These are phyloP conservation scores for Agonopterix heracliana DNA, from an alignment of 2,888 invertebrate genomes.

Conservation along the genomic window DNA sequence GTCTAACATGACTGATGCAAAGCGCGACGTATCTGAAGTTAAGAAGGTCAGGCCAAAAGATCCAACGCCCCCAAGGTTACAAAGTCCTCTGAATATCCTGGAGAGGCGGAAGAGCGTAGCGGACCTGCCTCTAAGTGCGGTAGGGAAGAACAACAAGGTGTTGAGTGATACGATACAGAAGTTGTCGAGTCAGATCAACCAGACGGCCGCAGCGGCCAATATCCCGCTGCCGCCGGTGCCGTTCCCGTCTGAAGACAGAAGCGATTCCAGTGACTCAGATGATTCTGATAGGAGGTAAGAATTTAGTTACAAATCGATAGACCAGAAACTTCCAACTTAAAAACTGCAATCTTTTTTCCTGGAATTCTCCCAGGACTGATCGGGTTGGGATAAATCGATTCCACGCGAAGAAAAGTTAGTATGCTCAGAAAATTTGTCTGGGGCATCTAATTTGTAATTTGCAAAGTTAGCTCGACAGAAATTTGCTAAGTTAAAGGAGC, in stretches of 20 bases:
- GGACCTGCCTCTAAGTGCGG: conserved; percentile 49
- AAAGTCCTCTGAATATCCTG: conserved; percentile 55
- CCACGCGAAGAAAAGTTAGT: no score
- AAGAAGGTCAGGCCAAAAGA: conserved; percentile 57
- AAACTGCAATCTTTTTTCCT: no score
- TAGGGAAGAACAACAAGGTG: conserved; percentile 76
- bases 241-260: conserved; percentile 54
- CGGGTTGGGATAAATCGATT: no score
- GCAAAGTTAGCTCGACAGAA: no score
- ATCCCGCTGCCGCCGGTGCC: conserved; percentile 39
- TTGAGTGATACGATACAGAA: conserved; percentile 80
- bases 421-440: no score
- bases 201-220: conserved; percentile 41
- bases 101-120: conserved; percentile 63
- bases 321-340: not conserved
- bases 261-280: conserved; percentile 67
- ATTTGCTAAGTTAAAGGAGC: no score
- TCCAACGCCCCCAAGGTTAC: conserved; percentile 44
- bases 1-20: conserved; percentile 48
- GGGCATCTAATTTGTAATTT: no score
- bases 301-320: not conserved
- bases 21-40: conserved; percentile 46
- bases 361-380: no score
- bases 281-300: conserved; percentile 64
- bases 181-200: conserved; percentile 71